Percentiles rank a stretch among this genome's conserved stretches.
Conservation (phyloP, 2,113 vertebrate species). For the Pandion haliaetus region DNA sequence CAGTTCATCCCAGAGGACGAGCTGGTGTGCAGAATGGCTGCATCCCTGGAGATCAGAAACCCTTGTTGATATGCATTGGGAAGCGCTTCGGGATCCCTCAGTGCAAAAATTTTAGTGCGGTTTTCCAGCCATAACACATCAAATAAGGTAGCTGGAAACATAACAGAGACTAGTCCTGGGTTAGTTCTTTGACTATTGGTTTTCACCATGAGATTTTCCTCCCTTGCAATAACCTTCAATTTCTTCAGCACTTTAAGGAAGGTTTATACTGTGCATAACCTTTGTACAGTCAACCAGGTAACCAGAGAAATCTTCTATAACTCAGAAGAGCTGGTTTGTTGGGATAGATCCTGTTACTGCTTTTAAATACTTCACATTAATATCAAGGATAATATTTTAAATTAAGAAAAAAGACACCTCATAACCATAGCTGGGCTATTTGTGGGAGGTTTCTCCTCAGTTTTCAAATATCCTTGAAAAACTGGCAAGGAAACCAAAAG, state of each 20-base stretch:
- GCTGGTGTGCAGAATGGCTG: neutral
- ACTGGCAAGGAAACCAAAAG: slow-evolving; percentile 20
- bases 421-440: neutral
- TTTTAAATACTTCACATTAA: neutral
- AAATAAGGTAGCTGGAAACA: neutral
- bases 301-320: neutral
- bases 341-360: neutral
- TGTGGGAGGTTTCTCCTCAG: slow-evolving; percentile 15
- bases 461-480: slow-evolving; percentile 41
- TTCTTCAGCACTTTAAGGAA: neutral
- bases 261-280: neutral
- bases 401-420: neutral
- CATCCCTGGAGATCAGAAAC: neutral
- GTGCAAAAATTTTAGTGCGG: neutral
- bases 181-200: neutral
- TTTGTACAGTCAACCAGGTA: neutral
- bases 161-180: neutral
- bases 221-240: neutral
- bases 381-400: neutral
- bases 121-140: neutral
- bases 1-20: accelerated
- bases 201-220: neutral
- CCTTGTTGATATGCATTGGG: neutral
- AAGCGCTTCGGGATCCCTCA: neutral
- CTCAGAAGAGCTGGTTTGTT: neutral